Evolutionary conservation across 2,797 vertebrate genomes (phyloP).

Genomic region (Parotocinclus haroldoi): DNA sequence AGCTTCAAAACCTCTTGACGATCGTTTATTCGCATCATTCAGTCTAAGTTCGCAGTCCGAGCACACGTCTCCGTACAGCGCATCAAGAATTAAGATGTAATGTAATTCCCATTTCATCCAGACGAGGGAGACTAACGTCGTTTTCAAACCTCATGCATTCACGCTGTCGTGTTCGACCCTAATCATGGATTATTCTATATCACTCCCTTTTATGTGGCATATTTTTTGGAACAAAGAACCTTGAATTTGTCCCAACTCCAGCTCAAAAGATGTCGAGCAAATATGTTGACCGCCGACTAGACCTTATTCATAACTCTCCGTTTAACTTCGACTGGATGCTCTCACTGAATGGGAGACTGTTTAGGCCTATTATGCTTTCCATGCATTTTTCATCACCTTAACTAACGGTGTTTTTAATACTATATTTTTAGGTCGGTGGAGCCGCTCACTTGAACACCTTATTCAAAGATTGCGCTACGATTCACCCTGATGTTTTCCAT

Average conservation of each 20-base stretch:
- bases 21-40: conserved; percentile 5
- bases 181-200: no score
- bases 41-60: conserved; percentile 1
- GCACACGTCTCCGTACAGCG: not conserved
- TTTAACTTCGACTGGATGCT: not conserved
- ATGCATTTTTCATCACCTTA: conserved; percentile 5
- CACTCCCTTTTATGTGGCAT: not conserved
- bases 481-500: conserved; percentile 63
- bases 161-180: not conserved
- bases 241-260: conserved; percentile 1
- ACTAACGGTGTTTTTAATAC: not conserved
- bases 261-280: not conserved
- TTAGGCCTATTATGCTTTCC: not conserved
- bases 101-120: conserved; percentile 66
- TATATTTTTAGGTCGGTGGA: not conserved
- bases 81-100: not conserved
- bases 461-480: conserved; percentile 36
- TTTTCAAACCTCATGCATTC: conserved; percentile 1
- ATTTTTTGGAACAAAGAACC: not conserved
- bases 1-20: conserved; percentile 5
- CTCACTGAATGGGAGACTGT: not conserved
- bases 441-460: not conserved
- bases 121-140: conserved; percentile 63
- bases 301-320: not conserved
- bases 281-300: not conserved